These are phyloP conservation scores for Pterostichus madidus DNA, from an alignment of 2,888 invertebrate species.

Conservation along the genomic window DNA sequence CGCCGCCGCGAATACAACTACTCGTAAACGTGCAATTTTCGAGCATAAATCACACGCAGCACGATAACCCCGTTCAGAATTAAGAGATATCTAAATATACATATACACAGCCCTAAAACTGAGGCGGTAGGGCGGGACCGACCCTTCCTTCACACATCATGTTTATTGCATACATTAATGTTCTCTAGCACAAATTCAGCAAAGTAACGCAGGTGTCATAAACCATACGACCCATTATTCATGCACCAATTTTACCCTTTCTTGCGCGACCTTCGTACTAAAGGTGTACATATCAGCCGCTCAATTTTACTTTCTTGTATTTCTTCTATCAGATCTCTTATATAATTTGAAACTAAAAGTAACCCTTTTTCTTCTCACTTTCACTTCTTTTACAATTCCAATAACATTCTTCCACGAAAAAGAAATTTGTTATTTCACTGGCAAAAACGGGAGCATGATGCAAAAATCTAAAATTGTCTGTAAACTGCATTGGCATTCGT, in stretches of 20 bases:
- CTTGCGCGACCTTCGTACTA: background rate
- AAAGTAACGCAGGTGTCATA: background rate
- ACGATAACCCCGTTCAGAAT: conserved; percentile 57
- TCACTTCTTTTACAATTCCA: conserved; percentile 20
- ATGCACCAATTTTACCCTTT: too few species aligned
- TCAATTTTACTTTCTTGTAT: too few species aligned
- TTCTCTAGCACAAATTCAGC: background rate
- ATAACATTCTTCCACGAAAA: conserved; percentile 22
- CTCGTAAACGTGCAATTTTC: conserved; percentile 64
- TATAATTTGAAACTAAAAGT: conserved; percentile 5
- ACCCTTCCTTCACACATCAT: conserved; percentile 27
- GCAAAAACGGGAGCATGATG: too few species aligned
- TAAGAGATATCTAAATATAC: conserved; percentile 57
- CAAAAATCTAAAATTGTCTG: conserved; percentile 6
- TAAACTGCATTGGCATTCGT: conserved; percentile 18
- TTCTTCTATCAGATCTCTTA: too few species aligned
- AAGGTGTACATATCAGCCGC: too few species aligned
- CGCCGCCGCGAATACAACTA: background rate
- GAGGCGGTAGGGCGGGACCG: background rate
- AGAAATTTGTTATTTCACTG: background rate
- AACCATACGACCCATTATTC: background rate
- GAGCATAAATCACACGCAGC: conserved; percentile 62
- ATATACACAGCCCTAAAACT: background rate
- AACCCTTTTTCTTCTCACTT: conserved; percentile 34
- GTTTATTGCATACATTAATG: background rate